Base-by-base conservation (phyloP, 2,888 invertebrate genomes). In the Slavum lentiscoides region DNA sequence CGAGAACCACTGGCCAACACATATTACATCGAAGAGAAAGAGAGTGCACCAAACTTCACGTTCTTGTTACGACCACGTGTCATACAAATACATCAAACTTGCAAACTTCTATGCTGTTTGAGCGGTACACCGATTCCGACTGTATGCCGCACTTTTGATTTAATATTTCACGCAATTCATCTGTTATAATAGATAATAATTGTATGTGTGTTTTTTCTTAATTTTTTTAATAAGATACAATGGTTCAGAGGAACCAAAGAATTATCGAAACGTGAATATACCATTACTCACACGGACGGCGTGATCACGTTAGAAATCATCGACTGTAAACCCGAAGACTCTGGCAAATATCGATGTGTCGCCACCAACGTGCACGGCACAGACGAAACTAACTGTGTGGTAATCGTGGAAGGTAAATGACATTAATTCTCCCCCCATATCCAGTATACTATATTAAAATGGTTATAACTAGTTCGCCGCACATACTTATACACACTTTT, bases 11-110 rank as follows among this genome's bases (percentile, higher is more conserved):
- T 95, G 49, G 93, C 93, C 5, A 95, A 94, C 88, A 93, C 92
- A 83, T 92, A 94, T 89, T 96, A 96, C 94, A 93, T 94, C 88
- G 96, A 97, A 87, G 94, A 94, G 85, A 93, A 93, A 87, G 96
- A 96, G 88, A 92, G 93, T 85, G 95, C 95, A 83, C 99, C 99
- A 83, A 93, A 91, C 86, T 99, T 99, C 90, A 97, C 97, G 86
- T 99, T 99, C 95, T 93, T 96, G 86, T 91, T 99, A 84, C 92
- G 99, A 87, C 98, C 98, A 86, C 94, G 99, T 87, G 95, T 98
- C 85, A 98, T 99, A 92, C 99, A 99, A 89, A 91, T 91, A 85
- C 92, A 97, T 84, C 94, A 95, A 86, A 96, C 96, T 82, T 98
- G 98, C 90, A 99, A 99, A 89, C 91, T 99, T 84, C 91, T 98